Base-by-base conservation (phyloP, 2,113 vertebrate genomes). In the Marmota monax region DNA sequence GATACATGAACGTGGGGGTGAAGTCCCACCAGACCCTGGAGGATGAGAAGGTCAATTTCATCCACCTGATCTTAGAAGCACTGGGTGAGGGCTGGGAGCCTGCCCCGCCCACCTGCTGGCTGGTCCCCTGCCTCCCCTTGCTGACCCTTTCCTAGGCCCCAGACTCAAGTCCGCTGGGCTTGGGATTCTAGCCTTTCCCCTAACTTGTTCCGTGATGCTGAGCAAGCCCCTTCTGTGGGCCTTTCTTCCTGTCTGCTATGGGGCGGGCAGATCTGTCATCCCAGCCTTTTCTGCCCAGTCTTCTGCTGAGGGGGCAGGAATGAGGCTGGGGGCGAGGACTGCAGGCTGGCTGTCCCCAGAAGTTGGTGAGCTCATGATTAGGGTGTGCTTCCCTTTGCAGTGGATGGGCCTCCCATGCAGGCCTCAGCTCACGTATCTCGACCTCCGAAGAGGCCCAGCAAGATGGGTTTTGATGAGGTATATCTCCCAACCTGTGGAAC, bases 381-480 rank as follows among this genome's bases (percentile, higher is more conserved):
- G 18, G 18, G 17, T 6, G 4, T 65, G 14, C 16, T 95, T 97
- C 97, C 88, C 94, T 88, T 82, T 51, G 58, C 98, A 99, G 99
- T 99, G 90, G 99, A 99, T 0, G 99, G 99, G 1, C 99, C 99
- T 1, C 99, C 99, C 7, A 99, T 99, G 99, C 80, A 97, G 69
- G 97, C 98, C 32, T 99, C 99, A 6, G 98, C 96, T 42, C 98
- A 99, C n/a, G 98, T 99, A 93, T 99, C 99, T 42, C 92, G 98
- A 93, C 98, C 98, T 34, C 99, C 98, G 4, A 99, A 98, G 96
- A 98, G 98, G 0, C 99, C 98, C 69, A 99, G 99, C 63, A 99
- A 99, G 96, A 99, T 99, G 98, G 99, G 99, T 32, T 99, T 99
- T 97, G 99, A 99, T 97, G 99, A 99, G 98, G 99, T 99, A 95